Evolutionary conservation across 2,888 invertebrate genomes (phyloP).

Genomic region (Zygogramma bicolorata): DNA sequence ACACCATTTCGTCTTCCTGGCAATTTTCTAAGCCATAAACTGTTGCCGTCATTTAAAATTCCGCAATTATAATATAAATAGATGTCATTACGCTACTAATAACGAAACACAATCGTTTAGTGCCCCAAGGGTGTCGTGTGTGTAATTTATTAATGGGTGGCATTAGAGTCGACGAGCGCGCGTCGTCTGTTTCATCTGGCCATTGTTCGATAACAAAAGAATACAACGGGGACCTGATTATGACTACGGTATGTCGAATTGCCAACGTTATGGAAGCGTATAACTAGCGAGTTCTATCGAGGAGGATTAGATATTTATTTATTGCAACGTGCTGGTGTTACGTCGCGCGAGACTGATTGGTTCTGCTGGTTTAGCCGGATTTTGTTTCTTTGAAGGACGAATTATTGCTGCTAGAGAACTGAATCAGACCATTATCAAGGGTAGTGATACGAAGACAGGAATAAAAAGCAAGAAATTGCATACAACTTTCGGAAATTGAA

Average conservation of each 20-base stretch:
- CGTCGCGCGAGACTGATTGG: constrained; percentile 7
- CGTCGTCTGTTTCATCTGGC: constrained; percentile 63
- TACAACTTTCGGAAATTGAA: too few species aligned
- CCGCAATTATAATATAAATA: constrained; percentile 69
- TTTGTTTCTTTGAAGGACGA: not conserved
- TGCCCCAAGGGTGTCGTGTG: constrained; percentile 65
- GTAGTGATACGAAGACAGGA: too few species aligned
- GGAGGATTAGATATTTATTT: constrained; percentile 51
- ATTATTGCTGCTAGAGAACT: not conserved
- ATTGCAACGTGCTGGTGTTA: constrained; percentile 15
- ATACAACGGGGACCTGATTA: constrained; percentile 57
- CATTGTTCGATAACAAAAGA: constrained; percentile 58
- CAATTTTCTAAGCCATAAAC: constrained; percentile 65
- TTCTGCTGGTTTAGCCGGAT: constrained; percentile 10
- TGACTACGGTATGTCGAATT: constrained; percentile 54
- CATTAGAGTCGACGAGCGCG: constrained; percentile 59
- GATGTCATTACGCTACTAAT: constrained; percentile 67
- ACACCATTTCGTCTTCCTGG: not conserved
- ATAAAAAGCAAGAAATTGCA: too few species aligned
- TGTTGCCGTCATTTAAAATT: constrained; percentile 63
- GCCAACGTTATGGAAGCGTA: constrained; percentile 38
- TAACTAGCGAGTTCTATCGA: constrained; percentile 40
- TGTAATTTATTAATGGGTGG: constrained; percentile 68
- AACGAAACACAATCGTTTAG: constrained; percentile 67
- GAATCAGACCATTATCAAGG: too few species aligned